A percentile compares a stretch with the other conserved stretches of the same genome.
Conservation (phyloP, 2,113 vertebrate genomes). For the Notarius lentiginosus region DNA sequence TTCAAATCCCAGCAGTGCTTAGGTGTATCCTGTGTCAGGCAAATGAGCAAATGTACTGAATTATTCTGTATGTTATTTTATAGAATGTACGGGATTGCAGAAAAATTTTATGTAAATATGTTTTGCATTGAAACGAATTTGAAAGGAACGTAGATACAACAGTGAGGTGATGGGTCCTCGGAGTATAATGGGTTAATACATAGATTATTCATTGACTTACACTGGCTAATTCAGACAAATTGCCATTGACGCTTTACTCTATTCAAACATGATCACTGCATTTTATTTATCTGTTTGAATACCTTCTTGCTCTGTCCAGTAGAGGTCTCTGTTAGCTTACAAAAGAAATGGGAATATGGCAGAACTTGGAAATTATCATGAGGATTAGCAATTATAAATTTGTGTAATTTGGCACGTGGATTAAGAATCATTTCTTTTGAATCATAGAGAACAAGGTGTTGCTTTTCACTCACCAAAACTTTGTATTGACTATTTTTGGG, state of each 20-base stretch:
- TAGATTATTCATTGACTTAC: not conserved
- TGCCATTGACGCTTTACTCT: not conserved
- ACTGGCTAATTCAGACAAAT: not conserved
- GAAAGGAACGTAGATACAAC: not conserved
- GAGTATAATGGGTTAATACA: not conserved
- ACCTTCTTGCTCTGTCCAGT: slow-evolving; percentile 45
- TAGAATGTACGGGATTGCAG: not conserved
- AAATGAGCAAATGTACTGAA: too few relatives aligned
- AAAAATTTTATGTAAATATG: not conserved
- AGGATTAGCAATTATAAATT: not conserved
- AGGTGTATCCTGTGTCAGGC: not conserved
- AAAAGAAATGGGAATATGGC: not conserved
- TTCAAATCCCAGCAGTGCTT: not conserved
- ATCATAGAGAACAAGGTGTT: not conserved
- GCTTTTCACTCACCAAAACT: not conserved
- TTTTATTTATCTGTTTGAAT: not conserved
- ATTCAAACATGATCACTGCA: not conserved
- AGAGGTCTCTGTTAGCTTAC: slow-evolving; percentile 61
- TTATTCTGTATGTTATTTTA: too few relatives aligned
- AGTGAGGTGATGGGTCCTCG: not conserved
- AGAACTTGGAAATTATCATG: not conserved
- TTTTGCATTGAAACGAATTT: not conserved
- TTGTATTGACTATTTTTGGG: not conserved
- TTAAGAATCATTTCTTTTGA: not conserved
- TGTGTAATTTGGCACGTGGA: too few relatives aligned